phyloP scores from a whole-genome alignment of 30 jellyfish, hydroid and myxozoan genomes.

The Hydractinia echinata region DNA sequence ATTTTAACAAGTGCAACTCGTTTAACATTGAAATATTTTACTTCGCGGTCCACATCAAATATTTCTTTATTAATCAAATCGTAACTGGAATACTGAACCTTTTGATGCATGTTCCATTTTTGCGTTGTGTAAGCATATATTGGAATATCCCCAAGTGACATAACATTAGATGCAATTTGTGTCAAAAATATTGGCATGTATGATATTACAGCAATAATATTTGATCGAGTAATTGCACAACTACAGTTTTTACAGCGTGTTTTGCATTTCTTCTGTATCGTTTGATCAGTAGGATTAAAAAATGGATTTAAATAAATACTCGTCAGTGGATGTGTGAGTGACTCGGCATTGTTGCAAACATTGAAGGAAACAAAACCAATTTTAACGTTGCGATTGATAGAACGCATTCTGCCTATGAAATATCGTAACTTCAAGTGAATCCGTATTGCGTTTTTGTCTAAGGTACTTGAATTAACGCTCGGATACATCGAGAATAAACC shows the following conservation, averaged over 20 bases:
- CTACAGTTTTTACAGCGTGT: neutral
- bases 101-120: neutral
- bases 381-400: no score
- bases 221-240: neutral
- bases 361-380: neutral
- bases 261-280: neutral
- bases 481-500: slow-evolving; percentile 7
- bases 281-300: slow-evolving; percentile 2
- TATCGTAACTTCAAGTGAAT: slow-evolving; percentile 5
- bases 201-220: neutral
- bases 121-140: neutral
- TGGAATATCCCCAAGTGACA: neutral
- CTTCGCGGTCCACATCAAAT: neutral
- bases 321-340: neutral
- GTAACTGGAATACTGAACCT: neutral
- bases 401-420: no score
- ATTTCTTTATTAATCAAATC: neutral
- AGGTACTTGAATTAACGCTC: neutral
- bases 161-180: neutral
- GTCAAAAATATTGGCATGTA: neutral
- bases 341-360: neutral
- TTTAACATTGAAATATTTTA: neutral
- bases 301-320: neutral
- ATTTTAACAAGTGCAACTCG: neutral
- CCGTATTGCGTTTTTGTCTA: slow-evolving; percentile 5